Evolutionary conservation across 2,113 vertebrate genomes (phyloP), one percentile per base, ranked within the genome.

Genomic region (Dolichotis patagonum): DNA sequence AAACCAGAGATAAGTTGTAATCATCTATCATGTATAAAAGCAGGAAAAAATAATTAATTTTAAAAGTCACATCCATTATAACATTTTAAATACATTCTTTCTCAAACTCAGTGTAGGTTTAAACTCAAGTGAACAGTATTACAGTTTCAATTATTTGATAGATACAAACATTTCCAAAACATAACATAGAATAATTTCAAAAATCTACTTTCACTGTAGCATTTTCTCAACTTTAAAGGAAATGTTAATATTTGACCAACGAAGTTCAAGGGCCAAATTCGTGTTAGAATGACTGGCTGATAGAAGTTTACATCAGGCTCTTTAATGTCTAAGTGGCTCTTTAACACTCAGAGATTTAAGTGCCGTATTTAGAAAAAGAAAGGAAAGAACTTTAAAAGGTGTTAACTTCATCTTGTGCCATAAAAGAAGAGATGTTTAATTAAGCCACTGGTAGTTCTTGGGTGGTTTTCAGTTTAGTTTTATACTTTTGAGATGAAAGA

Each of bases 401-500:
- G 97, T 98, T 98, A 98, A 98, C 98, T 98, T 98, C 98, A 97
- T 98, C 97, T 96, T 98, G 86, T 94, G 87, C 89, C 98, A 98
- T 98, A 73, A 98, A 99, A 98, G 98, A 95, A 95, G 97, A 98
- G 83, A 98, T 98, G 98, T 98, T 98, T 98, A 98, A 99, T 98
- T 98, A 98, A 98, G 89, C 98, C 98, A 98, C 88, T 97, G 96
- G 98, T 98, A 98, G 96, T 98, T 98, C 98, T 99, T 98, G 98
- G 98, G 97, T 97, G 98, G 95, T 97, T 98, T 98, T 99, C 96
- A 93, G 97, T 97, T 98, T 98, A 94, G 2, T 98, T 98, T 98
- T 98, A 98, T 98, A 98, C 98, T 98, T 98, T 98, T 92, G 98
- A 99, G 98, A 99, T 99, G 97, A 98, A 99, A 99, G 98, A 93